Percentiles rank a stretch among this genome's conserved stretches.
These are phyloP conservation scores for Saxidomus purpurata DNA, from an alignment of 1,140 invertebrate genomes.

Conservation along the genomic window DNA sequence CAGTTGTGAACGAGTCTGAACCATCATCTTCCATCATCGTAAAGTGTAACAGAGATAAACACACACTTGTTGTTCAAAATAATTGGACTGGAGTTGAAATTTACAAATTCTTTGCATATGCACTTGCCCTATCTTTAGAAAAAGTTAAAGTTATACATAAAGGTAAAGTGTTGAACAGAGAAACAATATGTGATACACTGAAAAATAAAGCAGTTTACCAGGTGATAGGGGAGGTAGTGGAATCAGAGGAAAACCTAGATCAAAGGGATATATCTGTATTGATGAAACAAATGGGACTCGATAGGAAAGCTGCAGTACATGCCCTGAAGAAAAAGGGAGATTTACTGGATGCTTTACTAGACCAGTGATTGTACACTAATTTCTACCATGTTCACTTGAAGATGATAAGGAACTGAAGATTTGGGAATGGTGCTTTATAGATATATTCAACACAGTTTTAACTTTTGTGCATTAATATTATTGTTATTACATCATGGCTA, in stretches of 20 bases:
- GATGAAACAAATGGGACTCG: constrained; percentile 77
- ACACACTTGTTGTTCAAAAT: constrained; percentile 72
- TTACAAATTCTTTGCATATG: constrained; percentile 71
- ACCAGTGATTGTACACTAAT: constrained; percentile 72
- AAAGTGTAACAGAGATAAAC: constrained; percentile 80
- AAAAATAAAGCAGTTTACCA: constrained; percentile 78
- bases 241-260: constrained; percentile 76
- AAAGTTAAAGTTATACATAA: constrained; percentile 81
- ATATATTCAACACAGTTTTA: too few species aligned
- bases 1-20: constrained; percentile 62
- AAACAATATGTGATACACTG: constrained; percentile 68
- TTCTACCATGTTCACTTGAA: too few species aligned
- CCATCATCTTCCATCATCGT: constrained; percentile 71
- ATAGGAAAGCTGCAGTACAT: constrained; percentile 78
- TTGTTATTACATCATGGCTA: too few species aligned
- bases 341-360: constrained; percentile 81
- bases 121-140: constrained; percentile 72
- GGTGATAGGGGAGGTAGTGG: constrained; percentile 79
- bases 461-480: too few species aligned
- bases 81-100: constrained; percentile 74
- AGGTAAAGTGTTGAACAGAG: constrained; percentile 75
- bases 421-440: too few species aligned
- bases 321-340: constrained; percentile 89
- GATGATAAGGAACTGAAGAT: too few species aligned
- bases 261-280: constrained; percentile 77